Evolutionary conservation across 2,888 invertebrate species (phyloP).

Genomic region (Prionchulus punctatus): DNA sequence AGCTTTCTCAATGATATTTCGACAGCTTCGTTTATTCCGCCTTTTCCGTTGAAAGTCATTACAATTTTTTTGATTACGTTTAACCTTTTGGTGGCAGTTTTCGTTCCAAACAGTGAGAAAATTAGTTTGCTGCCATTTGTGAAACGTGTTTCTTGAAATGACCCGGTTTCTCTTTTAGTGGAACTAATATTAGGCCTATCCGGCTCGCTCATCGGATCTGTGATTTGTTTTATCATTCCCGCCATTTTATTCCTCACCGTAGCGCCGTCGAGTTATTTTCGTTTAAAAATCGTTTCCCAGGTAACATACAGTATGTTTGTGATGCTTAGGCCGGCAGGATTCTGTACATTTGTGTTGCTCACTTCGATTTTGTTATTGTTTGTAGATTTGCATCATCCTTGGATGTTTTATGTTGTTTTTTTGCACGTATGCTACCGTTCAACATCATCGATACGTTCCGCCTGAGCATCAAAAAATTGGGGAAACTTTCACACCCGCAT

Average conservation of each 20-base stretch:
- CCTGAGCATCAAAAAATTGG: too few relatives aligned
- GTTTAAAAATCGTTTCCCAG: too few relatives aligned
- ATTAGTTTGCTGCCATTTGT: background rate
- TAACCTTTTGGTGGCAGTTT: conserved; percentile 60
- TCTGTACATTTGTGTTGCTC: too few relatives aligned
- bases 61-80: conserved; percentile 48
- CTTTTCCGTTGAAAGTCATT: conserved; percentile 5
- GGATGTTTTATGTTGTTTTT: too few relatives aligned
- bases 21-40: conserved; percentile 4
- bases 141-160: background rate
- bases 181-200: conserved; percentile 78
- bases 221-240: conserved; percentile 80
- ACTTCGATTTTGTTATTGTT: too few relatives aligned
- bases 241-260: conserved; percentile 75
- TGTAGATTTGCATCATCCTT: too few relatives aligned
- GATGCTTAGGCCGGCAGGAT: too few relatives aligned
- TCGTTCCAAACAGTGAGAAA: conserved; percentile 60
- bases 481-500: too few relatives aligned
- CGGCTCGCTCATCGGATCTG: conserved; percentile 83
- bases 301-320: too few relatives aligned
- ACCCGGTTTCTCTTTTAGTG: conserved; percentile 28
- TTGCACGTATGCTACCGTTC: too few relatives aligned
- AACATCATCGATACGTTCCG: too few relatives aligned
- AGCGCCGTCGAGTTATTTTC: too few relatives aligned
- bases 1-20: background rate